Percentiles rank a stretch among this genome's conserved stretches.
These are phyloP conservation scores for Heterohyrax brucei DNA, from an alignment of 2,797 vertebrate species.

Conservation along the genomic window DNA sequence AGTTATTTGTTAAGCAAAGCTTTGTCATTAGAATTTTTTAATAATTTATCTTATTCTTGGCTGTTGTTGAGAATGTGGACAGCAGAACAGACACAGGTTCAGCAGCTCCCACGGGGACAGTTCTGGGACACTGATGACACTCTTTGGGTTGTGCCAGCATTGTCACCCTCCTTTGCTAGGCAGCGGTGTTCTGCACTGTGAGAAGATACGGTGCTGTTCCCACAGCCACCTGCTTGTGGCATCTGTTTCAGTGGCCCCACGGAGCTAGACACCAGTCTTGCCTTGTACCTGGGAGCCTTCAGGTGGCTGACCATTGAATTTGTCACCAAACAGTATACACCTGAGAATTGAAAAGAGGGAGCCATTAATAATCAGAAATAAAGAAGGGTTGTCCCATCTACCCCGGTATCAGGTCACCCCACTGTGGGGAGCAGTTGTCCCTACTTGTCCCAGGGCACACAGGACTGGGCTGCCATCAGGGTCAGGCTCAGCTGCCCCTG, in stretches of 20 bases:
- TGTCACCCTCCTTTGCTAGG: neutral
- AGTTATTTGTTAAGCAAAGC: neutral
- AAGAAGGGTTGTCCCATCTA: neutral
- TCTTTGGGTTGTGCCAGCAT: neutral
- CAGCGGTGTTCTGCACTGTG: neutral
- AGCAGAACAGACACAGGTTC: neutral
- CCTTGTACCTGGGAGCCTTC: neutral
- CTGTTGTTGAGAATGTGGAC: neutral
- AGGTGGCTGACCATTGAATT: neutral
- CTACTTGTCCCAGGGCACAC: accelerated
- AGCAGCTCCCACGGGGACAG: neutral
- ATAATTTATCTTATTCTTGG: neutral
- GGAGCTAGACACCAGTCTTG: neutral
- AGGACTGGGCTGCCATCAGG: neutral
- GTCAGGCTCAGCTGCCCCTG: neutral
- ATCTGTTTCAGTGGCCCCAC: too few relatives aligned
- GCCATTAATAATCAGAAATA: neutral
- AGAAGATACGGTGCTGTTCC: too few relatives aligned
- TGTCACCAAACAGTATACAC: neutral
- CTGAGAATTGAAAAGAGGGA: too few relatives aligned
- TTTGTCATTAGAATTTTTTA: neutral
- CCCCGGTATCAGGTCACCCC: neutral
- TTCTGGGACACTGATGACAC: too few relatives aligned
- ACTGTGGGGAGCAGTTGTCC: accelerated
- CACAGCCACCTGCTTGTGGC: too few relatives aligned